These are phyloP conservation scores for Halichondria panicea DNA, from an alignment of 37 sponge, comb jelly and placozoan species.

Conservation along the genomic window DNA sequence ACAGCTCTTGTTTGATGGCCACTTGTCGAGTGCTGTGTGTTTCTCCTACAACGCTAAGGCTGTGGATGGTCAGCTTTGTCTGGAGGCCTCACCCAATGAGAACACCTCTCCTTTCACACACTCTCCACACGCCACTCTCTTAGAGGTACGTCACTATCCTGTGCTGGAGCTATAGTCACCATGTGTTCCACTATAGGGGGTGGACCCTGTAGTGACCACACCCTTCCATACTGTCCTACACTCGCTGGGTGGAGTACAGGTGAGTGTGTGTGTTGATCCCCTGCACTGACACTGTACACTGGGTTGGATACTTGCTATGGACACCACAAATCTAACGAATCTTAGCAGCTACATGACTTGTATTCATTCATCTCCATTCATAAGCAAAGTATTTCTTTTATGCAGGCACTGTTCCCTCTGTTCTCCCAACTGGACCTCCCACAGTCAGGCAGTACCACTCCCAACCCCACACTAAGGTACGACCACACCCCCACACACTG, in stretches of 20 bases:
- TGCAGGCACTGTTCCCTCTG: constrained; percentile 73
- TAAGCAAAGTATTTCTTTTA: background rate
- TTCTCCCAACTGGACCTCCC: constrained; percentile 74
- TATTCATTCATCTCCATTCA: background rate
- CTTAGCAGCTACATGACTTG: too few species aligned
- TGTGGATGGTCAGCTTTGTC: constrained; percentile 84
- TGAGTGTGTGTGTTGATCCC: constrained; percentile 5
- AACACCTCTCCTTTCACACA: constrained; percentile 70
- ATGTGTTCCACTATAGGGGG: constrained; percentile 72
- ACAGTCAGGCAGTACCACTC: constrained; percentile 7
- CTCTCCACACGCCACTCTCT: constrained; percentile 88
- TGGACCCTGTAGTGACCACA: constrained; percentile 75
- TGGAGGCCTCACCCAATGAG: constrained; percentile 82
- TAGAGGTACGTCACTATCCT: constrained; percentile 52
- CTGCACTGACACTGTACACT: too few species aligned
- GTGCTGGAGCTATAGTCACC: background rate
- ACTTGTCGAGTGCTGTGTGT: constrained; percentile 60
- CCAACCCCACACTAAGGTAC: constrained; percentile 53
- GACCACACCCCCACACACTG: background rate
- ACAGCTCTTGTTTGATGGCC: constrained; percentile 76
- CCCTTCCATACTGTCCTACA: constrained; percentile 74
- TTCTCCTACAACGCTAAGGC: constrained; percentile 93
- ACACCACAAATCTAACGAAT: too few species aligned
- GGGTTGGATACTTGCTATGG: too few species aligned
- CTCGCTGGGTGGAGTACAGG: constrained; percentile 88